Conservation (phyloP, 2,888 invertebrate species). For the Gryllus longicercus region DNA sequence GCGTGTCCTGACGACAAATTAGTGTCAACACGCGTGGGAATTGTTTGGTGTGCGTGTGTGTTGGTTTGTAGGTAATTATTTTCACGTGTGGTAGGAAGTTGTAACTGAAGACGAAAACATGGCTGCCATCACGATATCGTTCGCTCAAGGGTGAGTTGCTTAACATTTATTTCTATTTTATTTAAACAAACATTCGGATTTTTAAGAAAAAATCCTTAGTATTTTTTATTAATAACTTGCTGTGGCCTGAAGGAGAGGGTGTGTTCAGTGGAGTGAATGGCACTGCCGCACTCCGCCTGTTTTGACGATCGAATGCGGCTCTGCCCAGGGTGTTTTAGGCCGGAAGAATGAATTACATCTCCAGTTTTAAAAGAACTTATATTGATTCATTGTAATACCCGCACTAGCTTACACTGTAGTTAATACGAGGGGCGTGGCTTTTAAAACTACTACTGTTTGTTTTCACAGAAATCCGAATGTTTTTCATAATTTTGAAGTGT, state of each 20-base stretch:
- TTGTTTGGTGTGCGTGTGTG: constrained; percentile 27
- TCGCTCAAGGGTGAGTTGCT: constrained; percentile 32
- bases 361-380: too few relatives aligned
- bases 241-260: background rate
- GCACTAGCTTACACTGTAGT: too few relatives aligned
- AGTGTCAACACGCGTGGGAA: constrained; percentile 30
- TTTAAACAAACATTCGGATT: background rate
- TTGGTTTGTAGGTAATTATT: constrained; percentile 32
- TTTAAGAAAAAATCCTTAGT: constrained; percentile 6
- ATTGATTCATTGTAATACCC: too few relatives aligned
- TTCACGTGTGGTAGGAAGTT: constrained; percentile 34
- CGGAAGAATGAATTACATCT: too few relatives aligned
- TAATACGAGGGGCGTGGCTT: too few relatives aligned
- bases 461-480: too few relatives aligned
- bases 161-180: background rate
- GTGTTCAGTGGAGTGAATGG: background rate
- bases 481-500: too few relatives aligned
- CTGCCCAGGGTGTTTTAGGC: too few relatives aligned
- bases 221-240: background rate
- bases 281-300: too few relatives aligned
- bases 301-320: too few relatives aligned
- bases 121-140: constrained; percentile 34
- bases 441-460: too few relatives aligned
- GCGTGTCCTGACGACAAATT: constrained; percentile 35
- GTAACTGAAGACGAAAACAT: constrained; percentile 32